Evolutionary conservation across 2,888 invertebrate species (phyloP).

Genomic region (Cordilura impudica): DNA sequence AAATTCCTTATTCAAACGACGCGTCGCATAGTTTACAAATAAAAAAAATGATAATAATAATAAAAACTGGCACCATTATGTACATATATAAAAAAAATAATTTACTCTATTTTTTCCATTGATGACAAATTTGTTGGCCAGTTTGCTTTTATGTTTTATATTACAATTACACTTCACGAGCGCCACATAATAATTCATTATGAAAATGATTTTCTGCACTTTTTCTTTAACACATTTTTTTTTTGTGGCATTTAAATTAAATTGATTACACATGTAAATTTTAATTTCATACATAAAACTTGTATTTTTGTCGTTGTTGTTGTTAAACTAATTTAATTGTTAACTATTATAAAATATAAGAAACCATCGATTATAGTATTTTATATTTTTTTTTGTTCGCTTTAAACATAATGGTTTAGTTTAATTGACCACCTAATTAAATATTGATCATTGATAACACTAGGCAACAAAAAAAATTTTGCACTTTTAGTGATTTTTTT

Average conservation of each 20-base stretch:
- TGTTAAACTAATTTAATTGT: slow-evolving; percentile 35
- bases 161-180: not conserved
- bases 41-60: slow-evolving; percentile 2
- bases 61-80: too few relatives aligned
- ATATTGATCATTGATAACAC: too few relatives aligned
- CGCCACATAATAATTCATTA: slow-evolving; percentile 40
- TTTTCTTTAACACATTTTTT: not conserved
- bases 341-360: slow-evolving; percentile 49
- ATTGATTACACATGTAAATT: slow-evolving; percentile 52
- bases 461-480: too few relatives aligned
- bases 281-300: slow-evolving; percentile 44
- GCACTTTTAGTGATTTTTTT: too few relatives aligned
- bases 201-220: not conserved
- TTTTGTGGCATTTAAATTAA: slow-evolving; percentile 21
- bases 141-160: slow-evolving; percentile 25
- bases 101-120: slow-evolving; percentile 43
- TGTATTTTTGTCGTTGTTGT: slow-evolving; percentile 24
- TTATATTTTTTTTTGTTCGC: slow-evolving; percentile 23
- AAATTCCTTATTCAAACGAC: not conserved
- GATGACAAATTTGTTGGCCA: slow-evolving; percentile 54
- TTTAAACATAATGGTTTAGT: not conserved
- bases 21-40: not conserved
- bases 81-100: not conserved
- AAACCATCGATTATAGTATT: slow-evolving; percentile 48
- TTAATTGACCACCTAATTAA: too few relatives aligned